Conservation (phyloP, 2,113 vertebrate genomes). For the Paramisgurnus dabryanus region DNA sequence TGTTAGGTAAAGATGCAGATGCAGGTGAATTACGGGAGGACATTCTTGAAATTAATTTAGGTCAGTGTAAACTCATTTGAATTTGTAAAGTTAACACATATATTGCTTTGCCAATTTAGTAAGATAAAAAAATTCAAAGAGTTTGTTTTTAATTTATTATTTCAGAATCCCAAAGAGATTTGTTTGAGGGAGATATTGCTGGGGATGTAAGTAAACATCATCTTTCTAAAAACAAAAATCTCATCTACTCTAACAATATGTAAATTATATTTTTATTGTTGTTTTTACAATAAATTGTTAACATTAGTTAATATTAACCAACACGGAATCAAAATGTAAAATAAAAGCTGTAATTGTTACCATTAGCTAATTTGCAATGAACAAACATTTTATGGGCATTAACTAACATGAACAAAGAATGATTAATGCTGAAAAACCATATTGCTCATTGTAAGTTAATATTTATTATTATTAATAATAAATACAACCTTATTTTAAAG, state of each 20-base stretch:
- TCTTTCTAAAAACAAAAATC: neutral
- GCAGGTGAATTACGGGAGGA: conserved; percentile 70
- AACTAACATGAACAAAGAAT: no score
- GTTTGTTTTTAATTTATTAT: neutral
- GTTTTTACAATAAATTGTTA: neutral
- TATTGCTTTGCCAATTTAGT: neutral
- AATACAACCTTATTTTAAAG: no score
- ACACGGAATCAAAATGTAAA: no score
- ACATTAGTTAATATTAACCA: no score
- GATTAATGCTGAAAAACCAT: no score
- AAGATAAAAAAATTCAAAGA: neutral
- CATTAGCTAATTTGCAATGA: neutral
- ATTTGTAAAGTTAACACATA: neutral
- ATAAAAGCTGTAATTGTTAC: neutral
- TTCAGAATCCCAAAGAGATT: conserved; percentile 59
- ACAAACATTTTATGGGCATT: no score
- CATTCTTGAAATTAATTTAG: conserved; percentile 72
- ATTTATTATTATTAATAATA: no score
- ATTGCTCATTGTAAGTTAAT: no score
- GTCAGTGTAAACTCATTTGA: conserved; percentile 46
- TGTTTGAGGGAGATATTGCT: conserved; percentile 76
- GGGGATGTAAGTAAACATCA: conserved; percentile 61
- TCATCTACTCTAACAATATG: neutral
- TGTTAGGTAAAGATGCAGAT: conserved; percentile 64
- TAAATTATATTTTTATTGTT: neutral